Evolutionary conservation across 1,140 invertebrate species (phyloP).

Genomic region (Hesperophylax magnus): DNA sequence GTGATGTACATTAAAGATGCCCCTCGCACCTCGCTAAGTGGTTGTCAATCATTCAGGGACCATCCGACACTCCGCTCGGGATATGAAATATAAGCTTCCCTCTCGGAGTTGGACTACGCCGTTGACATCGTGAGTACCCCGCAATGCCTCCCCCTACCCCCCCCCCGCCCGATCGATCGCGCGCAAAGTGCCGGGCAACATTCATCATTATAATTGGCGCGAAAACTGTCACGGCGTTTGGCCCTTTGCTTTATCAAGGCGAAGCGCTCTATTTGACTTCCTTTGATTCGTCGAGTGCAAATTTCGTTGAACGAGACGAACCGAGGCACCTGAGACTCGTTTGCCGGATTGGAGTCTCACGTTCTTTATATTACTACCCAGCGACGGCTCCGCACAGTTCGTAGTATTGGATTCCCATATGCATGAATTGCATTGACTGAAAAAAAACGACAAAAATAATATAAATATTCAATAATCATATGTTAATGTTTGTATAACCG

Average conservation of each 20-base stretch:
- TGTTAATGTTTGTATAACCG: too few relatives aligned
- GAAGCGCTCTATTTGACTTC: background rate
- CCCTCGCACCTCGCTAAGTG: slow-evolving; percentile 32
- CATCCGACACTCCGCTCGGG: slow-evolving; percentile 24
- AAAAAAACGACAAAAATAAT: too few relatives aligned
- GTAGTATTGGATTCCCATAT: too few relatives aligned
- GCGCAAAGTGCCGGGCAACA: slow-evolving; percentile 9
- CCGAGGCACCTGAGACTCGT: too few relatives aligned
- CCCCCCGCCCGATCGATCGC: background rate
- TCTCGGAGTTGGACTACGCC: background rate
- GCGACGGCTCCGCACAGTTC: too few relatives aligned
- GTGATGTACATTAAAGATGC: slow-evolving; percentile 30
- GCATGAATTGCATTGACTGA: too few relatives aligned
- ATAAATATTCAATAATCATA: too few relatives aligned
- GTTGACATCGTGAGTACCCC: too few relatives aligned
- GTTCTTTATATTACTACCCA: too few relatives aligned
- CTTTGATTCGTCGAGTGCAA: slow-evolving; percentile 25
- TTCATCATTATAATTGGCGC: slow-evolving; percentile 31
- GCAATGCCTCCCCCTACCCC: too few relatives aligned
- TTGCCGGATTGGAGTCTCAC: too few relatives aligned
- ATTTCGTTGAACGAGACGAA: background rate
- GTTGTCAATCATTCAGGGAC: slow-evolving; percentile 43
- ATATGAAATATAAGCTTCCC: slow-evolving; percentile 40
- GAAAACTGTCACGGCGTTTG: slow-evolving; percentile 18
- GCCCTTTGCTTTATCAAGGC: slow-evolving; percentile 16